Evolutionary conservation across 2,888 invertebrate genomes (phyloP).

Genomic region (Cantharis flavilabris): DNA sequence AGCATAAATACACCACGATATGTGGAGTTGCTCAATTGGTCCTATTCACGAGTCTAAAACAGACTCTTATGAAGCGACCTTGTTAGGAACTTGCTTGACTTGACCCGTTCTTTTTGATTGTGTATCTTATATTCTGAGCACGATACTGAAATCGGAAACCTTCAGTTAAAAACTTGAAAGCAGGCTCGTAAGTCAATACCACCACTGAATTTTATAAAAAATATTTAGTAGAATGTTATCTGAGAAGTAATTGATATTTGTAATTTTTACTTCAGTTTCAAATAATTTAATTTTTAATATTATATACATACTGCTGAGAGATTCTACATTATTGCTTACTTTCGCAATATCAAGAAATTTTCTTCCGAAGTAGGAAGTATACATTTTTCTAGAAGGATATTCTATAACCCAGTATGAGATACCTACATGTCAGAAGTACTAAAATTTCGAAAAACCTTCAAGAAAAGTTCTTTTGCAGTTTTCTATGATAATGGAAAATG

Average conservation of each 20-base stretch:
- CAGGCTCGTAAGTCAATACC: slow-evolving; percentile 16
- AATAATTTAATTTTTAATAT: neutral
- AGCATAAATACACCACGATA: slow-evolving; percentile 21
- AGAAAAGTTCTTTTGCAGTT: neutral
- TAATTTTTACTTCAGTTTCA: neutral
- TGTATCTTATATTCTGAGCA: slow-evolving; percentile 19
- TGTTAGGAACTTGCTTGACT: slow-evolving; percentile 11
- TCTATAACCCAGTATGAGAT: neutral
- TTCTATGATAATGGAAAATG: neutral
- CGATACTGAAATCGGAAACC: slow-evolving; percentile 23
- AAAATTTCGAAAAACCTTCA: neutral
- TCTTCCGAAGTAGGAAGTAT: neutral
- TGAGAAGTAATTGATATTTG: neutral
- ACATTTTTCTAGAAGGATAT: neutral
- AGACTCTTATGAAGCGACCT: slow-evolving; percentile 15
- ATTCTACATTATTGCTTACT: neutral
- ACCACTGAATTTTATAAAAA: slow-evolving; percentile 7
- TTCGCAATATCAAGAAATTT: neutral
- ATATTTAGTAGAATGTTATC: slow-evolving; percentile 9
- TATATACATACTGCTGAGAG: neutral
- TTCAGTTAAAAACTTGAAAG: slow-evolving; percentile 19
- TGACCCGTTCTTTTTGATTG: slow-evolving; percentile 22
- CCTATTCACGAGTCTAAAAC: slow-evolving; percentile 16
- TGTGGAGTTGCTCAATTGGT: slow-evolving; percentile 20
- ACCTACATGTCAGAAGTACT: neutral